Evolutionary conservation across 1,140 invertebrate species (phyloP), one percentile per base, ranked within the genome.

Genomic region (Pissodes strobi): DNA sequence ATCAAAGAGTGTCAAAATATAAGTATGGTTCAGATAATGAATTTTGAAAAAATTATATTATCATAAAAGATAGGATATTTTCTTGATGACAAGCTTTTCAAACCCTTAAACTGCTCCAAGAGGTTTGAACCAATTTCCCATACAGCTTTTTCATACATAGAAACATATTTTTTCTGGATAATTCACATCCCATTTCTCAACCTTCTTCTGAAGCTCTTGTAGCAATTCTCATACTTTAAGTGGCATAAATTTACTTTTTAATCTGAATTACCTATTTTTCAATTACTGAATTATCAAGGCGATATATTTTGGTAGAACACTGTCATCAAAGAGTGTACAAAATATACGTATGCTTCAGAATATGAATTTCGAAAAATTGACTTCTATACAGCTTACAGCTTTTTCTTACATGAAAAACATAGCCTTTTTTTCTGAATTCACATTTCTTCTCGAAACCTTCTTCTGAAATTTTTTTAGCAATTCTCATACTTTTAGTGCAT

Each of bases 311-410:
- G 4, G 23, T 68, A 53, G 21, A 68, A 39, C 2, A 51, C 19
- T 18, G 22, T 9, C 62, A 68, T 66, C 10, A 51, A 48, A n/a
- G 66, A 68, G 37, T 66, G 66, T 9, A 60, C 23, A 22, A 68
- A 34, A 41, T 22, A 60, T n/a, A 66, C 22, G 25, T 66, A 67
- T 18, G 53, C 43, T 43, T 66, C 62, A 6, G 62, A 46, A 18
- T 59, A 43, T 4, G 19, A 19, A 43, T 68, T 52, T 66, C 51
- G 27, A 38, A 65, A 68, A 66, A 66, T 60, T 22, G 39, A n/a
- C 52, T 66, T 66, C n/a, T n/a, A n/a, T n/a, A n/a, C n/a, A n/a
- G n/a, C n/a, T n/a, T n/a, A n/a, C n/a, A n/a, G n/a, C n/a, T n/a
- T n/a, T n/a, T n/a, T n/a, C n/a, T n/a, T n/a, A n/a, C n/a, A n/a